Conservation (phyloP, 2,888 invertebrate genomes). For the Agrochola lota region DNA sequence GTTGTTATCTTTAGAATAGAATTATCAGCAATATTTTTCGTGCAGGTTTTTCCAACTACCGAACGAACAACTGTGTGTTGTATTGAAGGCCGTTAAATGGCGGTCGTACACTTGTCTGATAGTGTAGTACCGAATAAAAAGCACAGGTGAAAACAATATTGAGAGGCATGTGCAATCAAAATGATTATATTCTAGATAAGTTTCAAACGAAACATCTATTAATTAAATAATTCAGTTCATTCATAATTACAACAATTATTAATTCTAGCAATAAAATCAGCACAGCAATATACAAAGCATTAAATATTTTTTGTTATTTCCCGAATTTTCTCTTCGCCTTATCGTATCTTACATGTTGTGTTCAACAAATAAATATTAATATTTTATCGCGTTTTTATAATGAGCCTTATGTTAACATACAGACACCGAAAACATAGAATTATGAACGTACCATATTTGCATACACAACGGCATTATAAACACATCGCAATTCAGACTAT, state of each 20-base stretch:
- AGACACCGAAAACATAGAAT: slow-evolving; percentile 73
- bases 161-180: slow-evolving; percentile 64
- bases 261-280: slow-evolving; percentile 68
- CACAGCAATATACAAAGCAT: slow-evolving; percentile 77
- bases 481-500: slow-evolving; percentile 61
- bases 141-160: slow-evolving; percentile 59
- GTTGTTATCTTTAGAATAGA: background rate
- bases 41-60: background rate
- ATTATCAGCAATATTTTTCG: background rate
- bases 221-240: slow-evolving; percentile 74
- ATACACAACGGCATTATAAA: slow-evolving; percentile 62
- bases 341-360: slow-evolving; percentile 66
- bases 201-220: slow-evolving; percentile 69
- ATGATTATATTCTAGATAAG: slow-evolving; percentile 59
- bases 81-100: background rate
- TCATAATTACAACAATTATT: slow-evolving; percentile 74
- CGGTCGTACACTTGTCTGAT: slow-evolving; percentile 30
- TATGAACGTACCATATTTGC: slow-evolving; percentile 65
- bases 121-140: slow-evolving; percentile 62
- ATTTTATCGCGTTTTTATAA: slow-evolving; percentile 72
- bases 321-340: slow-evolving; percentile 65
- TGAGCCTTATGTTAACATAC: slow-evolving; percentile 65
- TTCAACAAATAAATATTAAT: slow-evolving; percentile 73
- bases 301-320: slow-evolving; percentile 73
- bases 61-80: background rate